Evolutionary conservation across 2,797 vertebrate species (phyloP), one percentile per base, ranked within the genome.

Genomic region (Diglossa cyanea): DNA sequence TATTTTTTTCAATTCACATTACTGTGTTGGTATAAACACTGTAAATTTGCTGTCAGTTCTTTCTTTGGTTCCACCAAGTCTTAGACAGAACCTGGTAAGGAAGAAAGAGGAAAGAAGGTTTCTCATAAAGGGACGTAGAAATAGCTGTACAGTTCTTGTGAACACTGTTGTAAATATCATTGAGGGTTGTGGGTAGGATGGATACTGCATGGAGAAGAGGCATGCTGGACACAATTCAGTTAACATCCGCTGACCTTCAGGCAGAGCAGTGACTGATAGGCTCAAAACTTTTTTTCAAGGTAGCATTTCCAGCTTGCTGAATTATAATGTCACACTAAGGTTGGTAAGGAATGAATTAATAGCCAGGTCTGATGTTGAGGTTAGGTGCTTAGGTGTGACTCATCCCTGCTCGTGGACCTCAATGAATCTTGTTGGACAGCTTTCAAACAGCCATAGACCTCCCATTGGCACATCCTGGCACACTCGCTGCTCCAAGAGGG

Each of bases 231-330:
- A 86, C 57, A 86, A 78, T 63, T 61, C 28, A 70, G 13, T 77
- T 66, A 85, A 50, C 26, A 65, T 72, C 70, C 73, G 28, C 42
- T 83, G 75, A 62, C 31, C 24, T 88, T 94, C 84, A 88, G 68
- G 45, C 54, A 73, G 57, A 54, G 15, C 31, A 61, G 28, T 58
- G 51, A 67, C 54, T 82, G 71, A 47, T 19, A 37, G 57, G 42
- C 50, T 83, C 42, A 57, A 85, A 92, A 50, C 5, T 40, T 76
- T 40, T 44, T 65, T 61, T 68, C 2, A 3, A 67, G 20, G 20
- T 42, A 90, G 11, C 35, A 50, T 75, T 95, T 94, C 77, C 78
- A 91, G 51, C 25, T 62, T 80, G 31, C 57, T 90, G 71, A 82
- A 53, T 76, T 90, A 77, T 44, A 84, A 71, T 25, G n/a, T 79